Evolutionary conservation across 2,888 invertebrate species (phyloP).

Genomic region (Diaperis boleti): DNA sequence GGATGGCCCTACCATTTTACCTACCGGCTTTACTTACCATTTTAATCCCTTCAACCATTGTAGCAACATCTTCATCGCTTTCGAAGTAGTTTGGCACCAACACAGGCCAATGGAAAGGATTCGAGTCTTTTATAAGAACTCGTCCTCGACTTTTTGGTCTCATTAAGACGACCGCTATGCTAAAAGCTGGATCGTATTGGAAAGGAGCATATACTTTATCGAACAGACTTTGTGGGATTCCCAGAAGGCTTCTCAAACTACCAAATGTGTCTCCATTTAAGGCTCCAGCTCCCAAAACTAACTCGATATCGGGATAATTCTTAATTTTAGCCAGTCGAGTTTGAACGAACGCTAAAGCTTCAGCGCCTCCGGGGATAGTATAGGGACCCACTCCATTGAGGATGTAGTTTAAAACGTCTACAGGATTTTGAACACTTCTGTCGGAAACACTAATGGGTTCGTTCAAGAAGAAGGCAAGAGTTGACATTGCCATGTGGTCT

Average conservation of each 20-base stretch:
- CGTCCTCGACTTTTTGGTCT: conserved; percentile 82
- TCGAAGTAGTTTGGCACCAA: conserved; percentile 88
- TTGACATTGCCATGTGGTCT: conserved; percentile 82
- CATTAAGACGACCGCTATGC: conserved; percentile 80
- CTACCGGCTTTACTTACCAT: conserved; percentile 74
- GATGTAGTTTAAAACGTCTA: conserved; percentile 73
- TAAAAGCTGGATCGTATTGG: conserved; percentile 71
- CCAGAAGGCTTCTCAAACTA: conserved; percentile 74
- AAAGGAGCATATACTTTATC: conserved; percentile 70
- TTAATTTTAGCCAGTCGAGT: conserved; percentile 71
- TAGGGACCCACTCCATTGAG: conserved; percentile 76
- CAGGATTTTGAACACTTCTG: conserved; percentile 68
- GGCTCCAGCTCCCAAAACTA: conserved; percentile 83
- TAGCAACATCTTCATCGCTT: conserved; percentile 77
- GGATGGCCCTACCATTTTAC: too few species aligned
- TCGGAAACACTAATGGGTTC: conserved; percentile 77
- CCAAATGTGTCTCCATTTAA: conserved; percentile 81
- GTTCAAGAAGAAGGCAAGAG: conserved; percentile 80
- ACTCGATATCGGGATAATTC: conserved; percentile 82
- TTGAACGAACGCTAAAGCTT: conserved; percentile 80
- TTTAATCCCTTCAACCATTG: conserved; percentile 80
- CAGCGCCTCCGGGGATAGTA: conserved; percentile 83
- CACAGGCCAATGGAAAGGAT: conserved; percentile 81
- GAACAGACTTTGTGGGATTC: conserved; percentile 74
- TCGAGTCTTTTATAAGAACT: conserved; percentile 75